Evolutionary conservation across 2,888 invertebrate genomes (phyloP).

Genomic region (Pseudoips prasinana): DNA sequence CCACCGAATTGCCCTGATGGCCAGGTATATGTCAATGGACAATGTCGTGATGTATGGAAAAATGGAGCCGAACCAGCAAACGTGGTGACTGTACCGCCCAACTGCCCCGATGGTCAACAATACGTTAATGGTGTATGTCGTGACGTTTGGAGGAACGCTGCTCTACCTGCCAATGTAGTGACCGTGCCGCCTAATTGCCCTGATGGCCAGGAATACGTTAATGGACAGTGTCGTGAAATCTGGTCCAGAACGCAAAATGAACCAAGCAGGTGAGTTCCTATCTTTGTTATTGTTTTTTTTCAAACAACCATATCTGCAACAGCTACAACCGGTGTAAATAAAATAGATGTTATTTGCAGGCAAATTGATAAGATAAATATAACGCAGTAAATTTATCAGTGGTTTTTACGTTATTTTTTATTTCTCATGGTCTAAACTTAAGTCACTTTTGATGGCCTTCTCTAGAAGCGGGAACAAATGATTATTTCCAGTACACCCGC

Average conservation of each 20-base stretch:
- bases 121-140: slow-evolving; percentile 31
- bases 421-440: too few relatives aligned
- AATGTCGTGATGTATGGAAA: slow-evolving; percentile 17
- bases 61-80: background rate
- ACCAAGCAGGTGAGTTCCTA: slow-evolving; percentile 8
- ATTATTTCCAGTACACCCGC: too few relatives aligned
- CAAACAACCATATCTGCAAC: too few relatives aligned
- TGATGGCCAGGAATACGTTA: slow-evolving; percentile 25
- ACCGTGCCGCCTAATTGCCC: slow-evolving; percentile 28
- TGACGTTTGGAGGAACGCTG: slow-evolving; percentile 15
- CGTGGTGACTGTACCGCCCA: slow-evolving; percentile 39
- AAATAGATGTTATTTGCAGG: too few relatives aligned
- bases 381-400: too few relatives aligned
- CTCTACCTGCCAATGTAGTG: slow-evolving; percentile 16
- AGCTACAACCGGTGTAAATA: too few relatives aligned
- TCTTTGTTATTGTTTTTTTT: too few relatives aligned
- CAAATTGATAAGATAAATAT: too few relatives aligned
- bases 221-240: slow-evolving; percentile 27
- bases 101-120: slow-evolving; percentile 27
- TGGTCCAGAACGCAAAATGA: slow-evolving; percentile 9
- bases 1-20: slow-evolving; percentile 37
- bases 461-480: too few relatives aligned
- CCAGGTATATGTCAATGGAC: slow-evolving; percentile 33
- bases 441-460: too few relatives aligned
- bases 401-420: too few relatives aligned